Evolutionary conservation across 2,797 vertebrate species (phyloP), one percentile per base, ranked within the genome.

Genomic region (Clarias platycephalus): DNA sequence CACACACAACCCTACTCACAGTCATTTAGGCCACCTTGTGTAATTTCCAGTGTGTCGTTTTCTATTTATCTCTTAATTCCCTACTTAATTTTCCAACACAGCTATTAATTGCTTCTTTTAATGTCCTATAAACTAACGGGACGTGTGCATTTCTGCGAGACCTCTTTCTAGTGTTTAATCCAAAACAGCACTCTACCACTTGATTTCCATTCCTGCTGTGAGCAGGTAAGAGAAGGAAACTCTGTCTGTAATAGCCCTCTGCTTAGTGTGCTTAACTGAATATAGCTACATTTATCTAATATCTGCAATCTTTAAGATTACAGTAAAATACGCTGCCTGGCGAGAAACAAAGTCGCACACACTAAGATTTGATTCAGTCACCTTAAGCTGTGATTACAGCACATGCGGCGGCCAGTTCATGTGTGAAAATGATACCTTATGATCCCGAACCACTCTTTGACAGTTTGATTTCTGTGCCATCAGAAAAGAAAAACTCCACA

Each of bases 181-280:
- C 5, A 37, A 76, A 82, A 67, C 67, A 53, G 49, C 78, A 67
- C 40, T 44, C 62, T 66, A 53, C 40, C 40, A 80, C 78, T 80
- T 86, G 80, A 80, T 90, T 87, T 87, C 49, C 70, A 85, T 83
- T 84, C 80, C 64, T 63, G 64, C 87, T 84, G 84, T 44, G 72
- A 31, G 40, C 66, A 90, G 58, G 84, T 87, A 85, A 60, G 24
- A 44, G 53, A 24, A 68, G 20, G 31, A 10, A 55, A 22, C 57
- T 74, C 34, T 82, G 84, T 58, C 18, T 62, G 58, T 83, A 86
- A 88, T 74, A 81, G 77, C 75, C 71, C 75, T 82, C 58, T 74
- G 66, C 71, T 82, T 79, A 53, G 53, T 64, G 79, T 67, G 58
- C 71, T 82, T 53, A 53, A 53, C 49, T 4, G 34, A 78, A 62